Evolutionary conservation across 2,797 vertebrate species (phyloP).

Genomic region (Decapterus maruadsi): DNA sequence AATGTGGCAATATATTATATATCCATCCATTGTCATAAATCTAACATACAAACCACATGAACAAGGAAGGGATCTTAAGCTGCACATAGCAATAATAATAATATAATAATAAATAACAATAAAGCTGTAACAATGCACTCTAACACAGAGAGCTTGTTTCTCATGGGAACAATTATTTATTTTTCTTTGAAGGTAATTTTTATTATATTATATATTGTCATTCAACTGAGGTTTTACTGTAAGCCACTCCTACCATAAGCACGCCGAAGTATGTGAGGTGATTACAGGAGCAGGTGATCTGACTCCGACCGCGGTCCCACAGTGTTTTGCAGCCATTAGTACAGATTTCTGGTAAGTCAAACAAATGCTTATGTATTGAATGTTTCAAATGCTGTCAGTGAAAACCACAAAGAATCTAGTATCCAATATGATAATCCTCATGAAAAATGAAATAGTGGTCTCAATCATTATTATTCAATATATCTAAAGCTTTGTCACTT

Average conservation of each 20-base stretch:
- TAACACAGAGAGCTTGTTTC: too few species aligned
- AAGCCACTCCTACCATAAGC: conserved; percentile 59
- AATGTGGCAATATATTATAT: not conserved
- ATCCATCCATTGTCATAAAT: not conserved
- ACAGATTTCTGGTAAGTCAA: conserved; percentile 24
- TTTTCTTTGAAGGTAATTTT: too few species aligned
- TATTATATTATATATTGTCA: too few species aligned
- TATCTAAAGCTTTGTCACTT: conserved; percentile 28
- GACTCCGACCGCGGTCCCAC: not conserved
- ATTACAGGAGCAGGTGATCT: conserved; percentile 66
- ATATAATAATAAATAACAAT: too few species aligned
- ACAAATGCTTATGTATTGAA: conserved; percentile 3
- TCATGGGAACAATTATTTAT: too few species aligned
- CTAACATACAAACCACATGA: too few species aligned
- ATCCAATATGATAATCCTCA: not conserved
- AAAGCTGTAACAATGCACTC: too few species aligned
- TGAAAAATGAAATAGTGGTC: not conserved
- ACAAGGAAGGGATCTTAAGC: too few species aligned
- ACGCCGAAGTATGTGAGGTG: conserved; percentile 75
- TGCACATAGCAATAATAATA: too few species aligned
- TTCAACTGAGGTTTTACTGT: too few species aligned
- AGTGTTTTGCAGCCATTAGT: conserved; percentile 37
- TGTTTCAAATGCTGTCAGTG: not conserved
- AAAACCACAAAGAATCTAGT: not conserved
- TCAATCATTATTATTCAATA: not conserved